Percentiles rank a stretch among this genome's conserved stretches.
phyloP scores from a whole-genome alignment of 2,888 invertebrate genomes.

The Baccha elongata region DNA sequence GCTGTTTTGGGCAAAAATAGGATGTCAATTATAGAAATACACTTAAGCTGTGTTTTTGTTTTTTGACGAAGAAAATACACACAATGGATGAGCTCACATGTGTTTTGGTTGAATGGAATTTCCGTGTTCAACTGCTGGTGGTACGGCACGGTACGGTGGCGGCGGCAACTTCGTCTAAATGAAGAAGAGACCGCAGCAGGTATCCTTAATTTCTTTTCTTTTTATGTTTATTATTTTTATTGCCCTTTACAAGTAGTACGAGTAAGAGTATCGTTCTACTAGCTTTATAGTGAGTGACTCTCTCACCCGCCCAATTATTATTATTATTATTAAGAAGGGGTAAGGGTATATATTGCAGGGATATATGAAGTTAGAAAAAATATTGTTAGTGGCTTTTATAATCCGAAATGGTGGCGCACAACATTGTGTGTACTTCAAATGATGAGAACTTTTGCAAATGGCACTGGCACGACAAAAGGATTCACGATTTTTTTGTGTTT shows the following conservation, averaged over 20 bases:
- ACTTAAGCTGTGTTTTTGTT: slow-evolving; percentile 70
- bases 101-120: slow-evolving; percentile 55
- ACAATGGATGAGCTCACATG: slow-evolving; percentile 40
- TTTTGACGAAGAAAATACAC: slow-evolving; percentile 45
- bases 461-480: slow-evolving; percentile 45
- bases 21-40: slow-evolving; percentile 74
- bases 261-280: slow-evolving; percentile 44
- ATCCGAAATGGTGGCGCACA: slow-evolving; percentile 45
- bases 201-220: slow-evolving; percentile 38
- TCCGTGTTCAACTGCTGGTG: slow-evolving; percentile 69
- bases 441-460: slow-evolving; percentile 71
- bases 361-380: slow-evolving; percentile 46
- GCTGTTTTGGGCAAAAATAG: slow-evolving; percentile 71
- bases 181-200: slow-evolving; percentile 65
- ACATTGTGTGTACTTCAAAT: slow-evolving; percentile 60
- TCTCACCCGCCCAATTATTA: slow-evolving; percentile 71
- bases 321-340: slow-evolving; percentile 69
- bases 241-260: slow-evolving; percentile 52
- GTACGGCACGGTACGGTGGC: slow-evolving; percentile 34
- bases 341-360: slow-evolving; percentile 33
- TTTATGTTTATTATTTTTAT: slow-evolving; percentile 70
- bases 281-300: slow-evolving; percentile 33
- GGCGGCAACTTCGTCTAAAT: slow-evolving; percentile 8
- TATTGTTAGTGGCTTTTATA: slow-evolving; percentile 57
- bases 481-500: slow-evolving; percentile 16